Evolutionary conservation across 2,888 invertebrate species (phyloP), one percentile per base, ranked within the genome.

Genomic region (Electrophaes corylata): DNA sequence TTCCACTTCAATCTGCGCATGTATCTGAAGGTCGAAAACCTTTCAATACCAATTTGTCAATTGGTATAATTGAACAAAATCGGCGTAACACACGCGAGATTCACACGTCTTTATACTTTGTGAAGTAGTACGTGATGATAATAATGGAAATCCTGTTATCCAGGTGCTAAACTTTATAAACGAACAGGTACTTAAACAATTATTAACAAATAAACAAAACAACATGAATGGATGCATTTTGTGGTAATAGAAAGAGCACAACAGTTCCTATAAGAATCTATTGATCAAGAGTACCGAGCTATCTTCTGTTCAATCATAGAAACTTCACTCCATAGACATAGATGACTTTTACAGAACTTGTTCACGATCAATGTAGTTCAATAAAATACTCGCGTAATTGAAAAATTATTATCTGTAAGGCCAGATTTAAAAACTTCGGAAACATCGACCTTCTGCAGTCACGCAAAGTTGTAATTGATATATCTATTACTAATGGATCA

Each of bases 11-110:
- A 57, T 43, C 41, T 41, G 51, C 37, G 33, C 62, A 62, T 67
- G 59, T 44, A 69, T 44, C 60, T 55, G 79, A 81, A 83, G 81
- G 82, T 78, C 73, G 74, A 75, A 78, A 78, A 73, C 73, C 75
- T 83, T 81, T 78, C 79, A 70, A 82, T 69, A 76, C 72, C 75
- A 75, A 81, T 79, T 75, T 78, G 75, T 75, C 78, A 78, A 77
- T 79, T 76, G 73, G 70, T 67, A 67, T 78, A 77, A 83, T 81
- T 77, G 74, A 68, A 55, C 65, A 75, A 75, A 75, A 79, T 75
- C 69, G 77, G 69, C 74, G 70, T 77, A 67, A 73, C 72, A 73
- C 80, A 80, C 76, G 80, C 76, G 61, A 72, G 70, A 66, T 76
- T 78, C 76, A 75, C 76, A 76, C 73, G 73, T 70, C 66, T 69